Conservation (phyloP, 35 echinoderm and acorn worm genomes). For the Amphiura filiformis region DNA sequence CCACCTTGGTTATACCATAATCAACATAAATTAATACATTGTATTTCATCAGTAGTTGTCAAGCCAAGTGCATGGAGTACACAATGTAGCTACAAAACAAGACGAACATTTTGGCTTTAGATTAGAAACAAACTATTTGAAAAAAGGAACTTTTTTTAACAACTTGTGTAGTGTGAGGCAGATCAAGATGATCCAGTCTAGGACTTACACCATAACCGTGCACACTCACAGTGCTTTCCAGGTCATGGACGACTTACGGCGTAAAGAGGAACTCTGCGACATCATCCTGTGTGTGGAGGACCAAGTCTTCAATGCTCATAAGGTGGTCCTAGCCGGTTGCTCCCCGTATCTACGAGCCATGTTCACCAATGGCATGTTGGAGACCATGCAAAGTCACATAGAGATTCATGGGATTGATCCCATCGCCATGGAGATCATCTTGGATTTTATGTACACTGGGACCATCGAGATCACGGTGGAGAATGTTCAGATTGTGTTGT, state of each 20-base stretch:
- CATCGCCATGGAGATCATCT: conserved; percentile 94
- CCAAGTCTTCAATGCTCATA: conserved; percentile 85
- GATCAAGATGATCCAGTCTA: conserved; percentile 85
- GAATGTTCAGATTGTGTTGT: conserved; percentile 96
- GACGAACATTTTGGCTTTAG: no score
- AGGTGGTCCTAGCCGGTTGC: conserved; percentile 87
- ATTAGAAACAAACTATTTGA: no score
- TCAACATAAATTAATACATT: no score
- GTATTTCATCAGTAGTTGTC: no score
- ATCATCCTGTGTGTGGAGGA: conserved; percentile 82
- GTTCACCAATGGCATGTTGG: conserved; percentile 99
- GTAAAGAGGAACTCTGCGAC: conserved; percentile 82
- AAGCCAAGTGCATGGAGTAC: no score
- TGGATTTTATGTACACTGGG: conserved; percentile 99
- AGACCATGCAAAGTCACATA: conserved; percentile 77
- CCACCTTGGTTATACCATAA: no score
- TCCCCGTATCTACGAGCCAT: conserved; percentile 95
- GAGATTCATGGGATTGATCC: conserved; percentile 97
- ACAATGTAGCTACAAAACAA: no score
- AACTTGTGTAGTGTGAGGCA: no score
- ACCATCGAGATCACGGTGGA: conserved; percentile 92
- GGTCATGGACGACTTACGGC: conserved; percentile 92
- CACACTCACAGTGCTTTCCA: conserved; percentile 83
- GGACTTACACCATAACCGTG: conserved; percentile 78
- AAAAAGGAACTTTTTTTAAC: no score